A percentile compares a stretch with the other conserved stretches of the same genome.
phyloP scores from a whole-genome alignment of 2,113 vertebrate species.

The Martes martes region DNA sequence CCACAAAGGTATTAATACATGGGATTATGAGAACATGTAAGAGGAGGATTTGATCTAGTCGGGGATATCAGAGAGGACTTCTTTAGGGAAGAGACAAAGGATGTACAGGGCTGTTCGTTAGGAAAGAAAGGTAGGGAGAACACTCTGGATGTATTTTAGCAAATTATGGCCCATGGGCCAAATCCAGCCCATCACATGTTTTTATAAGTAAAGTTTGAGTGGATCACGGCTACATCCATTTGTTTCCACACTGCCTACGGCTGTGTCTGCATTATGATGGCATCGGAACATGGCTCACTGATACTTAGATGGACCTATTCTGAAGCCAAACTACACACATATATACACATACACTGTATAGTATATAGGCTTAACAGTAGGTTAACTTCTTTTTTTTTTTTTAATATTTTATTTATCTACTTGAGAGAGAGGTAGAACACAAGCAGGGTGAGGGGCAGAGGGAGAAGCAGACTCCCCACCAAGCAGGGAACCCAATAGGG shows the following conservation, averaged over 20 bases:
- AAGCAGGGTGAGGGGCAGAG: not conserved
- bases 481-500: not conserved
- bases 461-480: not conserved
- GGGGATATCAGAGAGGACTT: not conserved
- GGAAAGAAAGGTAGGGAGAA: not conserved
- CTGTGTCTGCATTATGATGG: not conserved
- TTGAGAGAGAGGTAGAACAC: not conserved
- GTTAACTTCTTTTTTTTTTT: not conserved
- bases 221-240: not conserved
- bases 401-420: not conserved
- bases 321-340: not conserved
- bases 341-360: not conserved
- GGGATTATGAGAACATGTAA: not conserved
- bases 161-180: not conserved
- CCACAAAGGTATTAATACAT: not conserved
- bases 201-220: not conserved
- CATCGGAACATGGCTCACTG: not conserved
- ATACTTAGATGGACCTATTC: not conserved
- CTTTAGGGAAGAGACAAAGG: not conserved
- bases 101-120: not conserved
- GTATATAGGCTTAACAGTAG: not conserved
- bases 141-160: not conserved
- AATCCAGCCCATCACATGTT: not conserved
- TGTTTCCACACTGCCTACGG: not conserved
- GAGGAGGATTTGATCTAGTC: not conserved